Evolutionary conservation across 2,113 vertebrate species (phyloP).

Genomic region (Myxocyprinus asiaticus): DNA sequence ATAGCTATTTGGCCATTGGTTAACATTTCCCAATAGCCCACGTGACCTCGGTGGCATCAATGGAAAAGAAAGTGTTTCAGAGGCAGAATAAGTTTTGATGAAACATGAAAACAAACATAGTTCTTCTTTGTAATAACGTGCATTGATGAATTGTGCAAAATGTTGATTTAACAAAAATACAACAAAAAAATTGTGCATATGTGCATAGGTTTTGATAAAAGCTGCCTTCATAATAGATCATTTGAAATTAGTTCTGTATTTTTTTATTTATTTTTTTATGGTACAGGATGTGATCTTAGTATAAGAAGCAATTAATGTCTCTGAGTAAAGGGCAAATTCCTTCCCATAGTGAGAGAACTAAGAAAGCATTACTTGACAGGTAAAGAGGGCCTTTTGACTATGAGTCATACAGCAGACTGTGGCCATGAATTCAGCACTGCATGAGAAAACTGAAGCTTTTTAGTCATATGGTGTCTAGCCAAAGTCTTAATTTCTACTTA

Average conservation of each 20-base stretch:
- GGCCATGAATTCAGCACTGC: not conserved
- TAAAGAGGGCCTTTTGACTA: constrained; percentile 8
- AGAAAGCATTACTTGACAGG: not conserved
- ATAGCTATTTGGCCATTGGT: too few species aligned
- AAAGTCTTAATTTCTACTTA: not conserved
- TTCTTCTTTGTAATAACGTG: too few species aligned
- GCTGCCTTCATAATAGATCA: not conserved
- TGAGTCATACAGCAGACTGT: not conserved
- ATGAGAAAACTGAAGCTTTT: not conserved
- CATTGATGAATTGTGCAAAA: too few species aligned
- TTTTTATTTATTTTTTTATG: not conserved
- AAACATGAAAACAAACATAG: too few species aligned
- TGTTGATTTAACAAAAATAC: not conserved
- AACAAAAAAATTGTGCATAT: not conserved
- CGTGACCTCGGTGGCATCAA: too few species aligned
- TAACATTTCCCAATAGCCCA: too few species aligned
- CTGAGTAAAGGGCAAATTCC: not conserved
- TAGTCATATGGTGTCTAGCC: not conserved
- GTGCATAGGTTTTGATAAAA: not conserved
- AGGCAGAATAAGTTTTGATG: too few species aligned
- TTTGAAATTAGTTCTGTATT: not conserved
- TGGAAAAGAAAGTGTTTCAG: too few species aligned
- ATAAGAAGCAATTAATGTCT: not conserved
- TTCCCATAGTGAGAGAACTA: not conserved
- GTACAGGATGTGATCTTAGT: not conserved